Evolutionary conservation across 2,888 invertebrate genomes (phyloP).

Genomic region (Cabera pusaria): DNA sequence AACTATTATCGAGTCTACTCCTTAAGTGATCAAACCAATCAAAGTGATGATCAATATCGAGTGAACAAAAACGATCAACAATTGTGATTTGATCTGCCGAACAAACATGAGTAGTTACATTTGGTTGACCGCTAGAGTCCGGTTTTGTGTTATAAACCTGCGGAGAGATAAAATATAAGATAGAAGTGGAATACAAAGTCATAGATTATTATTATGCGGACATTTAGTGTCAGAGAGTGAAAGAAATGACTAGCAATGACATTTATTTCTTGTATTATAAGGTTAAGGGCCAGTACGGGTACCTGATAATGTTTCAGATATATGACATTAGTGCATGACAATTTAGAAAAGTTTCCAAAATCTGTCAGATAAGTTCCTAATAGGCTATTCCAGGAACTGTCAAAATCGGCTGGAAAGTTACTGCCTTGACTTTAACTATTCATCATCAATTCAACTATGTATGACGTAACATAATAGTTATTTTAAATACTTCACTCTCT

Average conservation of each 20-base stretch:
- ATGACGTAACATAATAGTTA: too few relatives aligned
- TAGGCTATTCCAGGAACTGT: too few relatives aligned
- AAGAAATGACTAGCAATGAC: too few relatives aligned
- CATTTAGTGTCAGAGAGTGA: slow-evolving; percentile 58
- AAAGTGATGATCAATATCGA: slow-evolving; percentile 74
- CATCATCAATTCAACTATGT: too few relatives aligned
- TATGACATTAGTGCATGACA: too few relatives aligned
- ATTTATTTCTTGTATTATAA: too few relatives aligned
- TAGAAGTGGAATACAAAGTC: slow-evolving; percentile 69
- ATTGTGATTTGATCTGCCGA: slow-evolving; percentile 79
- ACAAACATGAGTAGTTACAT: slow-evolving; percentile 80
- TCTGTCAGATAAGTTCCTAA: too few relatives aligned
- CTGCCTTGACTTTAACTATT: too few relatives aligned
- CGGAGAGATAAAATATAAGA: slow-evolving; percentile 79
- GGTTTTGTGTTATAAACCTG: slow-evolving; percentile 84
- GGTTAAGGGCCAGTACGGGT: too few relatives aligned
- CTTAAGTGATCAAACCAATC: slow-evolving; percentile 68
- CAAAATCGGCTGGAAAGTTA: too few relatives aligned
- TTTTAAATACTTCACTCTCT: slow-evolving; percentile 59
- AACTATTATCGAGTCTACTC: slow-evolving; percentile 67
- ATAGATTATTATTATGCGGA: slow-evolving; percentile 54
- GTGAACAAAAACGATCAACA: slow-evolving; percentile 68
- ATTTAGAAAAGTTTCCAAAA: too few relatives aligned
- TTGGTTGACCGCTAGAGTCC: slow-evolving; percentile 83
- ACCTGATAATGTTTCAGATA: too few relatives aligned